A percentile compares a stretch with the other conserved stretches of the same genome.
These are phyloP conservation scores for Zygogramma bicolorata DNA, from an alignment of 2,888 invertebrate species.

Conservation along the genomic window DNA sequence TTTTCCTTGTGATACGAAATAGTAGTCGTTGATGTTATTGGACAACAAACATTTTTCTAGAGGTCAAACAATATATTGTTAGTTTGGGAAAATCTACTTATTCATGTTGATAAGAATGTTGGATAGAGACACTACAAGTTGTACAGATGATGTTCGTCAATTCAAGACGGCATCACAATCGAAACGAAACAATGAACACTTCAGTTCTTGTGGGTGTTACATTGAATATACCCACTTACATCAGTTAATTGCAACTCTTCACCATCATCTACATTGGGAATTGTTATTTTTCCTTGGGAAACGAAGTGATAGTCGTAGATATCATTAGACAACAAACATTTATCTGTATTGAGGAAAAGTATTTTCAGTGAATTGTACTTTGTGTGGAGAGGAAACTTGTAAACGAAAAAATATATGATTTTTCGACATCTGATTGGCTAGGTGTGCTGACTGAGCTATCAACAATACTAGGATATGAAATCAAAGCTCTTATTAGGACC, in stretches of 20 bases:
- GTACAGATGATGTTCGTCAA: too few species aligned
- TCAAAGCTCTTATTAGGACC: too few species aligned
- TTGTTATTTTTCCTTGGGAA: conserved; percentile 96
- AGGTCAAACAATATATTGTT: conserved; percentile 10
- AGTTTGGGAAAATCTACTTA: not conserved
- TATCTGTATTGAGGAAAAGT: conserved; percentile 70
- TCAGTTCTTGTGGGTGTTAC: conserved; percentile 30
- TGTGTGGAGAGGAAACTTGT: too few species aligned
- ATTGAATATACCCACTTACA: conserved; percentile 75
- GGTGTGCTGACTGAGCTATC: too few species aligned
- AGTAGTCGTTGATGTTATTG: conserved; percentile 93
- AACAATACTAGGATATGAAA: too few species aligned
- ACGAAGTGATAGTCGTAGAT: conserved; percentile 95
- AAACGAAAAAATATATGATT: too few species aligned
- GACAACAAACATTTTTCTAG: conserved; percentile 84
- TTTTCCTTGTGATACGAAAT: conserved; percentile 97
- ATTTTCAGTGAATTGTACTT: conserved; percentile 2
- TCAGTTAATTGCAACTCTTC: conserved; percentile 92
- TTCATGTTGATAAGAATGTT: not conserved
- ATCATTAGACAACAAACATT: conserved; percentile 86
- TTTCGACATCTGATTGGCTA: too few species aligned
- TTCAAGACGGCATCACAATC: not conserved
- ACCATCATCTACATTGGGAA: conserved; percentile 95
- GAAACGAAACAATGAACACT: conserved; percentile 24
- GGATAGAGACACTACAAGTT: not conserved